phyloP scores from a whole-genome alignment of 35 echinoderm and acorn worm genomes.

The Diadema setosum region DNA sequence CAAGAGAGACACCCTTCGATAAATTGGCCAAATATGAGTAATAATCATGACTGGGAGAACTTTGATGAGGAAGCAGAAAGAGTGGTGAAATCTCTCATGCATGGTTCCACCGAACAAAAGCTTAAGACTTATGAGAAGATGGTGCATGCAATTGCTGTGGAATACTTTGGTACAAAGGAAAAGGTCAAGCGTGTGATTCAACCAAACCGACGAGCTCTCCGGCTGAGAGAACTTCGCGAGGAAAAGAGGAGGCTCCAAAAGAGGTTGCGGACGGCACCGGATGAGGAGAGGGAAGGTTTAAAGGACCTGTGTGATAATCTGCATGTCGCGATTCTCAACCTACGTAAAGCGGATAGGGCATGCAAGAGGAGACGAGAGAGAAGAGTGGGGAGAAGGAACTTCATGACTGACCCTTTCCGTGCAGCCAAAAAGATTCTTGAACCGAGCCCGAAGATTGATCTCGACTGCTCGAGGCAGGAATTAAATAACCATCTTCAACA shows the following conservation, averaged over 20 bases:
- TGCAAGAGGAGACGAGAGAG: not conserved
- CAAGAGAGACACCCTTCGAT: too few species aligned
- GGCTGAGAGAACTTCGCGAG: not conserved
- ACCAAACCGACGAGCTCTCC: not conserved
- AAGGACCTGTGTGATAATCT: not conserved
- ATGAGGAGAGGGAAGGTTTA: not conserved
- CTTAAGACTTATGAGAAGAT: not conserved
- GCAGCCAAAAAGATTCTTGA: not conserved
- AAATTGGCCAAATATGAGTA: too few species aligned
- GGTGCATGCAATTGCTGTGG: not conserved
- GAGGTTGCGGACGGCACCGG: not conserved
- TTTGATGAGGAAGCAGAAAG: too few species aligned
- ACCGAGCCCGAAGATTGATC: not conserved
- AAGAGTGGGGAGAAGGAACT: not conserved
- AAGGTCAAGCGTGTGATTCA: not conserved
- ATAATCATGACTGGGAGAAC: too few species aligned
- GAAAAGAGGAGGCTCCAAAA: not conserved
- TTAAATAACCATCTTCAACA: too few species aligned
- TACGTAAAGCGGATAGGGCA: not conserved
- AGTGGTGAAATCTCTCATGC: not conserved
- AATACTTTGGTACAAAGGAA: not conserved
- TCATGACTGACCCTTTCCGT: not conserved
- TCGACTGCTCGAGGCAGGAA: not conserved
- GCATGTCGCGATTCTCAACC: not conserved
- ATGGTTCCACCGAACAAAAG: not conserved